Conservation (phyloP, 1,140 invertebrate genomes). For the Heliconius congener region DNA sequence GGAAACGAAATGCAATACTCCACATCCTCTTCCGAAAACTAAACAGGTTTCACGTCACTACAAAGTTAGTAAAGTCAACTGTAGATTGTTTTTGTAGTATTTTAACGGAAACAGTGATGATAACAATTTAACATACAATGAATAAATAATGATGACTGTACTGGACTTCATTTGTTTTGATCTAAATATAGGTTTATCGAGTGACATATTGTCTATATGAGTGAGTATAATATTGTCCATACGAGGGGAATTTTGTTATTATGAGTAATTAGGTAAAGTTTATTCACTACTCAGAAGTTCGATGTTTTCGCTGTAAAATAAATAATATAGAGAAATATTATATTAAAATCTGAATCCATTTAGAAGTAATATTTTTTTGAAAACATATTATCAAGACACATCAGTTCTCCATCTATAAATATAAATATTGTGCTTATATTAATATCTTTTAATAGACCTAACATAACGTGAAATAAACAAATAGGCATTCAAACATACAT, state of each 20-base stretch:
- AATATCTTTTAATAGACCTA: not conserved
- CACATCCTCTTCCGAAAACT: not conserved
- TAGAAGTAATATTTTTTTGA: too few relatives aligned
- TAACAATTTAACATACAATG: constrained; percentile 5
- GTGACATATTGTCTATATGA: not conserved
- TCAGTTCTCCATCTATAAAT: too few relatives aligned
- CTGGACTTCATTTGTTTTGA: constrained; percentile 17
- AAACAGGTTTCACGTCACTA: not conserved
- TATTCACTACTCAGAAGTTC: not conserved
- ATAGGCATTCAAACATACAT: not conserved
- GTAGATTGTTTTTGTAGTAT: not conserved
- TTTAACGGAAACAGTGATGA: constrained; percentile 12
- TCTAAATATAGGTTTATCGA: constrained; percentile 24
- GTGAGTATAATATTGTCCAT: not conserved
- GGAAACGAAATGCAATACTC: not conserved
- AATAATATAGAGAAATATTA: too few relatives aligned
- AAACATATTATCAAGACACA: too few relatives aligned
- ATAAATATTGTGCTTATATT: too few relatives aligned
- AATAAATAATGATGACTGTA: constrained; percentile 12
- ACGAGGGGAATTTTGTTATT: not conserved
- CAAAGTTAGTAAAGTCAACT: not conserved
- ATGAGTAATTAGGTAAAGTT: not conserved
- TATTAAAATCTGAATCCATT: too few relatives aligned
- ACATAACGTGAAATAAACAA: not conserved
- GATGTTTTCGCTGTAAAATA: too few relatives aligned